Evolutionary conservation across 1,140 invertebrate species (phyloP), one percentile per base, ranked within the genome.

Genomic region (Condylostylus longicornis): DNA sequence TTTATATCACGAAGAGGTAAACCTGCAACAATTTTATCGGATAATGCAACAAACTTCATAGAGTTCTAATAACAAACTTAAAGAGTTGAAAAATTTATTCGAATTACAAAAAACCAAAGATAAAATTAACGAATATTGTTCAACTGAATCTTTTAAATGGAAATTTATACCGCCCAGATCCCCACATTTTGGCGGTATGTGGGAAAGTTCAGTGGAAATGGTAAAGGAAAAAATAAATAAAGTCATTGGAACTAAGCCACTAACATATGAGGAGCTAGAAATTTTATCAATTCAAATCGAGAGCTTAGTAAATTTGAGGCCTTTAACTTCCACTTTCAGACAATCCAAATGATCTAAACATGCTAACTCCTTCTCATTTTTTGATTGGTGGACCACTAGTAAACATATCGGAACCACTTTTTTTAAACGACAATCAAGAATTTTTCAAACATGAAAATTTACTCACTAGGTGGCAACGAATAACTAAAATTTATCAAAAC

Each of bases 21-120:
- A 13, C 44, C 44, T 18, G 30, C 30, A 1, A 43, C 40, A 2
- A 44, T 61, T 1, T 43, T 46, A 20, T 52, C 43, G 2, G 58
- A 63, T 22, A 53, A 53, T 34, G 58, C 47, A 1, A 59, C 53
- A 0, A 63, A 57, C 37, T 58, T 61, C 30, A 37, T 49, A 5
- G 45, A 44, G 3, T 41, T 42, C 28, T 17, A 34, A 35, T 23
- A 38, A 35, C 6, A 25, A 38, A 18, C 29, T 60, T 6, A 28
- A 35, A 19, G 31, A 35, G 23, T 19, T 40, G 5, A 28, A 33
- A n/a, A 7, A 35, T 4, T 12, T 27, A 12, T 40, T 40, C 20
- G 21, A 25, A 5, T 27, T 15, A n/a, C 10, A 43, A 13, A 7
- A n/a, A 13, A 20, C 27, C 15, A 1, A 33, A 3, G 13, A 27